phyloP scores from a whole-genome alignment of 2,797 vertebrate species.

The Pangasius djambal region DNA sequence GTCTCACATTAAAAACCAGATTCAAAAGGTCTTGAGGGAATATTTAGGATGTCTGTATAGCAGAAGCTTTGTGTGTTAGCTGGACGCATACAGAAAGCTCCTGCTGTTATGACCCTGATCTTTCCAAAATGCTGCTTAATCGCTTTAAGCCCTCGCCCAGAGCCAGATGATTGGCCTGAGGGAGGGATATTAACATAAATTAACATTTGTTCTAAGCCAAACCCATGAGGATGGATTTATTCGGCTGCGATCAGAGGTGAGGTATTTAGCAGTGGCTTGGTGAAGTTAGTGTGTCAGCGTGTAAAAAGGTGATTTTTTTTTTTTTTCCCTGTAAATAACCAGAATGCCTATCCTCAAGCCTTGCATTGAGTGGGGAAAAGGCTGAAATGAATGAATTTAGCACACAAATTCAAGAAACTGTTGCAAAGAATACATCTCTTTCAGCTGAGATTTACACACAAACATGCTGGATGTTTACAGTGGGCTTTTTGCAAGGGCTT shows the following conservation, averaged over 20 bases:
- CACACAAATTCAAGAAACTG: neutral
- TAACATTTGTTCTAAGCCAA: slow-evolving; percentile 40
- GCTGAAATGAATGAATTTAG: neutral
- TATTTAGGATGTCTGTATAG: slow-evolving; percentile 28
- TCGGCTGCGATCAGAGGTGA: slow-evolving; percentile 17
- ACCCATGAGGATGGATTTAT: slow-evolving; percentile 33
- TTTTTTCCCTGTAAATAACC: neutral
- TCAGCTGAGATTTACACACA: slow-evolving; percentile 26
- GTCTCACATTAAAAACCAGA: neutral
- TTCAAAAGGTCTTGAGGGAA: neutral
- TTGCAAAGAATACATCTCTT: slow-evolving; percentile 7
- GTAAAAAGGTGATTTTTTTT: neutral
- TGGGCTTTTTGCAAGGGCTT: neutral
- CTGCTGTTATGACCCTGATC: slow-evolving; percentile 47
- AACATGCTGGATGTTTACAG: slow-evolving; percentile 17
- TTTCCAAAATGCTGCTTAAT: slow-evolving; percentile 38
- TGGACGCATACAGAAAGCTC: slow-evolving; percentile 31
- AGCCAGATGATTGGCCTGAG: slow-evolving; percentile 16
- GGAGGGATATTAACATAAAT: slow-evolving; percentile 46
- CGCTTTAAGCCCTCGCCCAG: slow-evolving; percentile 16
- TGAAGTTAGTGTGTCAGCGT: slow-evolving; percentile 22
- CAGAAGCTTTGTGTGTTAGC: slow-evolving; percentile 22
- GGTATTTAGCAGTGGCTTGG: slow-evolving; percentile 19
- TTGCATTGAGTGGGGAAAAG: neutral
- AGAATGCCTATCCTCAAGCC: neutral